Evolutionary conservation across 2,888 invertebrate species (phyloP), one percentile per base, ranked within the genome.

Genomic region (Carabus problematicus): DNA sequence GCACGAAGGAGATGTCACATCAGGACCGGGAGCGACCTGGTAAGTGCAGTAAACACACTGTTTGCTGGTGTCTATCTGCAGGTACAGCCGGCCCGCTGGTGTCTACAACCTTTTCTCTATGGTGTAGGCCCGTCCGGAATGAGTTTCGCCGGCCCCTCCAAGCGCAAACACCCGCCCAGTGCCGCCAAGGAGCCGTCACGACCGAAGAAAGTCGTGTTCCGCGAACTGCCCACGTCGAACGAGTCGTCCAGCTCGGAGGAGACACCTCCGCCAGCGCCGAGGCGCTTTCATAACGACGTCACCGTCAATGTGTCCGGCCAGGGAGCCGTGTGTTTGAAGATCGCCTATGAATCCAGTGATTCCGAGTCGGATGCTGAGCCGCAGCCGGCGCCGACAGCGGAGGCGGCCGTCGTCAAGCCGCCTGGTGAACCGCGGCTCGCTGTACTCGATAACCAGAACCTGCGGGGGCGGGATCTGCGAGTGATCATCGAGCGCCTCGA

Each of bases 401-500:
- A 12, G 58, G 40, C 58, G 8, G 40, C 58, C 3, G 39, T 40
- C 8, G n/a, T n/a, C 2, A 16, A 19, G 18, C 9, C 54, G 12
- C 19, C 16, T 47, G 45, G n/a, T 29, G 52, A 39, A 41, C 3
- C 52, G 52, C 29, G 29, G 2, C 29, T 29, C 3, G 3, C 29
- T 29, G 29, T 2, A 29, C 2, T 29, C 3, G 29, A 29, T 29
- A 29, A 29, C n/a, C 55, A 59, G 4, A 12, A n/a, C 41, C 16
- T 59, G 12, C 41, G 41, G 9, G 45, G 58, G 2, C 41, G 68
- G 0, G 68, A 68, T 39, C 18, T 69, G 40, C 54, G 69, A 3
- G 69, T 69, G 3, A 55, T 69, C 9, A 69, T 69, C 19, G 69
- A 69, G 16, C 8, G 68, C 0, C 12, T 68, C 3, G 60, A 68